phyloP scores from a whole-genome alignment of 2,797 vertebrate species.

The Garrulus glandarius region DNA sequence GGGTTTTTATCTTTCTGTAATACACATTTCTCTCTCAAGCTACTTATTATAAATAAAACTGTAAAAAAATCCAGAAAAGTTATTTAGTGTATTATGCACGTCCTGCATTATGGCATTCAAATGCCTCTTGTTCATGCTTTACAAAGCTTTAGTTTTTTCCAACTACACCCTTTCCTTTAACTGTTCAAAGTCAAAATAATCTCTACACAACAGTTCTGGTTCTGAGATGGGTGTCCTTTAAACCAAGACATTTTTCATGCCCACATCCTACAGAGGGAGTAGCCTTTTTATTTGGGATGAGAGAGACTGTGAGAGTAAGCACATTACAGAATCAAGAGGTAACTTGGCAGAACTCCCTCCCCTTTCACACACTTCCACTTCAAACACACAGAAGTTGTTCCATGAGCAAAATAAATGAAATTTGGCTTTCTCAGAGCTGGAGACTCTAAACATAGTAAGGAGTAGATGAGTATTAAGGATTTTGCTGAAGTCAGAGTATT shows the following conservation, averaged over 20 bases:
- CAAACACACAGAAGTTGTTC: neutral
- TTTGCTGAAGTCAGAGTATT: neutral
- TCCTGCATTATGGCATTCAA: neutral
- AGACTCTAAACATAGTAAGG: neutral
- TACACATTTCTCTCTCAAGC: neutral
- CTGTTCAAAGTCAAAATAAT: neutral
- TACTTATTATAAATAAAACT: neutral
- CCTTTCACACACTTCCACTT: slow-evolving; percentile 10
- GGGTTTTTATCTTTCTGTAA: neutral
- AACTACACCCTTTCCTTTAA: neutral
- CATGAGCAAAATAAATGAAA: neutral
- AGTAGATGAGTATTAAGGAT: neutral
- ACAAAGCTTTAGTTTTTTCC: neutral
- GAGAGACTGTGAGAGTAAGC: neutral
- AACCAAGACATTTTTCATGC: neutral
- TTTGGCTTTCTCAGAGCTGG: neutral
- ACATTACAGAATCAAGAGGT: neutral
- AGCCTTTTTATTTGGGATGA: neutral
- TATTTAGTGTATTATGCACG: neutral
- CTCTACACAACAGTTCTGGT: neutral
- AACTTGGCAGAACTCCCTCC: neutral
- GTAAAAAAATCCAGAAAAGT: neutral
- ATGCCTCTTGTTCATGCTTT: neutral
- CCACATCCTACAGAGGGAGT: neutral
- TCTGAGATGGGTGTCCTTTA: neutral